phyloP scores from a whole-genome alignment of 2,888 invertebrate species.

The Lomographa bimaculata region DNA sequence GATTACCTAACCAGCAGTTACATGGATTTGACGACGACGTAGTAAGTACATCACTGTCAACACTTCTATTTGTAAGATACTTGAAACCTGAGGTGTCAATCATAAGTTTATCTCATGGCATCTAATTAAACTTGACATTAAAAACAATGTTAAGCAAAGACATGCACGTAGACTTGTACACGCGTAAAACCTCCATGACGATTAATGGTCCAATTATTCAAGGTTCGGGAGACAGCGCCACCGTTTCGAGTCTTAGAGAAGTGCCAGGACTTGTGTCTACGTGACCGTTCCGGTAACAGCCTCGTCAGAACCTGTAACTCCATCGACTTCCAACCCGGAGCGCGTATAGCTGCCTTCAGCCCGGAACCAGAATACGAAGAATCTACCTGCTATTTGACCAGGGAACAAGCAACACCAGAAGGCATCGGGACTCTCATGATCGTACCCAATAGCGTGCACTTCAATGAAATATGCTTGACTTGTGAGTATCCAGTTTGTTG shows the following conservation, averaged over 20 bases:
- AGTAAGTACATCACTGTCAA: constrained; percentile 73
- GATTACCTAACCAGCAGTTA: constrained; percentile 93
- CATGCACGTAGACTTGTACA: constrained; percentile 17
- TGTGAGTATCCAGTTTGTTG: constrained; percentile 84
- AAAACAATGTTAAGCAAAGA: too few species aligned
- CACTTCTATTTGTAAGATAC: constrained; percentile 16
- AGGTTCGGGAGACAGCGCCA: constrained; percentile 91
- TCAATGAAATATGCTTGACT: constrained; percentile 94
- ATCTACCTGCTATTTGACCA: constrained; percentile 92
- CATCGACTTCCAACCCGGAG: constrained; percentile 95
- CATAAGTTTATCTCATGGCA: constrained; percentile 19
- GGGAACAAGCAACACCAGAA: constrained; percentile 94
- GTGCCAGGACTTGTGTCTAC: constrained; percentile 93
- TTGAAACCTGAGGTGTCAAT: background rate
- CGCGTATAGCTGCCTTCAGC: constrained; percentile 91
- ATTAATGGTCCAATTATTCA: constrained; percentile 10
- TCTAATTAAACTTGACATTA: constrained; percentile 14
- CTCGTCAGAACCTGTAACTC: constrained; percentile 93
- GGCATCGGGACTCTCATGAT: constrained; percentile 95
- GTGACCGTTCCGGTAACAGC: constrained; percentile 92
- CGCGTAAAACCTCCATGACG: constrained; percentile 9
- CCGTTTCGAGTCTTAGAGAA: constrained; percentile 95
- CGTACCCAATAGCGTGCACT: constrained; percentile 94
- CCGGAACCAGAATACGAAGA: constrained; percentile 94
- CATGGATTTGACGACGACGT: constrained; percentile 96